Base-by-base conservation (phyloP, 2,113 vertebrate species). In the Thinocorus orbignyianus region DNA sequence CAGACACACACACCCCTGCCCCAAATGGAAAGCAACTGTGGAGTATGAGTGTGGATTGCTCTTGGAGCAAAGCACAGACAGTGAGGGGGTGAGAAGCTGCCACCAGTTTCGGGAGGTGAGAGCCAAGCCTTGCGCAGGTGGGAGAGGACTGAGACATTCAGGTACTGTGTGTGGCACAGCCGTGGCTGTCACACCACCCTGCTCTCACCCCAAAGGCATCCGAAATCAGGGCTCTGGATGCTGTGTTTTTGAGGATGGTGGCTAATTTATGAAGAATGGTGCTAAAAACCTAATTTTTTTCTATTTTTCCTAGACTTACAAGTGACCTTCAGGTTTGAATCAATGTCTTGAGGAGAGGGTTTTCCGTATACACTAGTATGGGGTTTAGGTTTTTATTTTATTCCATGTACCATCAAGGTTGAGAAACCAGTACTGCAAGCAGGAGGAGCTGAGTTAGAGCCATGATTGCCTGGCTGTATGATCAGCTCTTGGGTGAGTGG, bases 121-220 rank as follows among this genome's bases (percentile, higher is more conserved):
- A 93, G 42, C 37, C 0, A 1, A 76, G 62, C 10, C 37, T 66
- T 46, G 61, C 4, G 0, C 0, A 10, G 35, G 4, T 37, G 66
- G 39, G 76, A 57, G 30, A 30, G 84, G 41, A 3, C 76, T 11
- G 71, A 46, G 92, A 72, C 4, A 2, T 15, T 64, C 0, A 5
- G 46, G 48, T 42, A 7, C 30, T 1, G 12, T 35, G 1, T 2
- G 33, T 25, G 52, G 39, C 61, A 57, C 39, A 46, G 74, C 35
- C 7, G 0, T 2, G 30, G 39, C 84, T 81, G 73, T 33, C 69
- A 23, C 42, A 7, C 17, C 0, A 0, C 48, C 42, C 71, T 16
- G 18, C 42, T 44, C 16, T 80, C n/a, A n/a, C 61, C 0, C 1
- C 0, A 2, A 57, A 31, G 25, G 6, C 4, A 9, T 2, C 2